Conservation (phyloP, 2,888 invertebrate species). For the Drosophila sordidula region DNA sequence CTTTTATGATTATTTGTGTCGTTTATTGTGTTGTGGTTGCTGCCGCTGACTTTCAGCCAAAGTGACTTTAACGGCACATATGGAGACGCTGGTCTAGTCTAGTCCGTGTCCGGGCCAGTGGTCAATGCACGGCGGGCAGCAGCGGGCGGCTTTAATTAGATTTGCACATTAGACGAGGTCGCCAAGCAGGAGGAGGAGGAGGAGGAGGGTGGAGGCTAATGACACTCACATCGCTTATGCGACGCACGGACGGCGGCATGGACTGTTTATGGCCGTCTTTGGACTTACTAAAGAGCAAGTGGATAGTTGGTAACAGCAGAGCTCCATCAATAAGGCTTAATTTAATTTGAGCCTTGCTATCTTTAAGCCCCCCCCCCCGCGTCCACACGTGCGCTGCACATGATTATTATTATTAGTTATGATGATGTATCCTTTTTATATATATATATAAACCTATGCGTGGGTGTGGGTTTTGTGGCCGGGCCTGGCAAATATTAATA, state of each 20-base stretch:
- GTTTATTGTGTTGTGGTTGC: constrained; percentile 58
- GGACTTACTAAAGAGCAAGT: constrained; percentile 32
- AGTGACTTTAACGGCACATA: constrained; percentile 64
- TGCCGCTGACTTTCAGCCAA: constrained; percentile 32
- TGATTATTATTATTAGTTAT: constrained; percentile 78
- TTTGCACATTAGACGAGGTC: constrained; percentile 69
- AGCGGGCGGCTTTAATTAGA: constrained; percentile 73
- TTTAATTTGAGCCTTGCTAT: constrained; percentile 72
- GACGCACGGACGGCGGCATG: constrained; percentile 50
- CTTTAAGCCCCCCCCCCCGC: constrained; percentile 48
- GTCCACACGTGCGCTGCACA: constrained; percentile 60
- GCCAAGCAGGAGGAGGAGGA: constrained; percentile 1
- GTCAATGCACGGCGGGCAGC: constrained; percentile 33
- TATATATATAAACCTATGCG: constrained; percentile 29
- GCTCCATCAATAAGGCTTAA: constrained; percentile 79
- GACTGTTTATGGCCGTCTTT: constrained; percentile 46
- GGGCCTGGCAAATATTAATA: constrained; percentile 74
- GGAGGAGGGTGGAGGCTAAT: constrained; percentile 53
- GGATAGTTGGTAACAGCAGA: constrained; percentile 20
- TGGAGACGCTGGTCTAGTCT: constrained; percentile 44
- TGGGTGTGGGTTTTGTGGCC: constrained; percentile 17
- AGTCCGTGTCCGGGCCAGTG: constrained; percentile 42
- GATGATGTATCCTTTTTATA: constrained; percentile 74
- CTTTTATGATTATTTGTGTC: constrained; percentile 84
- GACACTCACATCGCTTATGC: constrained; percentile 66